Conservation (phyloP, 2,888 invertebrate species). For the Plemyria rubiginata region DNA sequence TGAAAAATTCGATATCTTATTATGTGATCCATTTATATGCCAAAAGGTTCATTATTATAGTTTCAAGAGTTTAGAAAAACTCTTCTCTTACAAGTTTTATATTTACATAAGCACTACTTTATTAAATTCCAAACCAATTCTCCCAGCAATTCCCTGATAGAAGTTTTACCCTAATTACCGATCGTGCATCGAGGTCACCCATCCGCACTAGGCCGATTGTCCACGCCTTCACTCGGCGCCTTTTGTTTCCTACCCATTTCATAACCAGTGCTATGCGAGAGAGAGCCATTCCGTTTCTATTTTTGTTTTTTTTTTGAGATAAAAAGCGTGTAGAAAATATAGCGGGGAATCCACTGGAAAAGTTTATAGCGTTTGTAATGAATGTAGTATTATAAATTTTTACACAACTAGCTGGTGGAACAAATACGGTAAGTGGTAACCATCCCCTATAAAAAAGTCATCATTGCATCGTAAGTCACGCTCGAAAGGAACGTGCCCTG, state of each 20-base stretch:
- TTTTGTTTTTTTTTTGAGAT: slow-evolving; percentile 3
- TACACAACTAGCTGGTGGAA: no score
- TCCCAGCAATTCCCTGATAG: slow-evolving; percentile 10
- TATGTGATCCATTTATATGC: no score
- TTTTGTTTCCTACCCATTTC: slow-evolving; percentile 59
- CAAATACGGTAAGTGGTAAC: no score
- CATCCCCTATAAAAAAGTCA: no score
- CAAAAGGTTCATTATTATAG: no score
- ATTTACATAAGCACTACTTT: neutral
- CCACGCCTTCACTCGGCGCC: slow-evolving; percentile 49
- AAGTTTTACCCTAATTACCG: slow-evolving; percentile 36
- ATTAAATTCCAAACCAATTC: neutral
- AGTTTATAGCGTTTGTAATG: neutral
- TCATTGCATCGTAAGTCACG: no score
- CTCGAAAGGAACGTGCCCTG: no score
- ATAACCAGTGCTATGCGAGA: slow-evolving; percentile 16
- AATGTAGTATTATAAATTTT: no score
- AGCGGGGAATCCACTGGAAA: neutral
- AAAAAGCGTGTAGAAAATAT: neutral
- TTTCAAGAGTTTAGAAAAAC: no score
- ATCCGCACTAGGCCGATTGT: slow-evolving; percentile 49
- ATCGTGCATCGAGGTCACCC: slow-evolving; percentile 47
- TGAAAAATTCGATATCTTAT: no score
- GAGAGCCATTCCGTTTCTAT: slow-evolving; percentile 9
- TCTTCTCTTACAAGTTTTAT: no score